Evolutionary conservation across 2,888 invertebrate species (phyloP), one percentile per base, ranked within the genome.

Genomic region (Drosophila cracens): DNA sequence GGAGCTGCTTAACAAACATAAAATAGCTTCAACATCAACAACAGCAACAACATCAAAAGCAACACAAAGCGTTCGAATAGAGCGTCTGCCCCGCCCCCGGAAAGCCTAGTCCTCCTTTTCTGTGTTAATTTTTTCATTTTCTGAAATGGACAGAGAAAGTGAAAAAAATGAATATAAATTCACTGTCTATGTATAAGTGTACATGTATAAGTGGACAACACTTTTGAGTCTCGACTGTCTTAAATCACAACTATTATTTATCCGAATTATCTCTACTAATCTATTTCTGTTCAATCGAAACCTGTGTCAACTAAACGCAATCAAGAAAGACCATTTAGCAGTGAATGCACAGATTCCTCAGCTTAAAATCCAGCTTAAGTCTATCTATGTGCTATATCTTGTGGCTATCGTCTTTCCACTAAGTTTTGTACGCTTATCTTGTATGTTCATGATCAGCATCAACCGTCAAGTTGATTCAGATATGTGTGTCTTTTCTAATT

Each of bases 111-210:
- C 31, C 31, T 10, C 31, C 4, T 25, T 25, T 16, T 1, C 49
- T 21, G 13, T 2, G 43, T 43, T 6, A 0, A 2, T 40, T 40
- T 33, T 40, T 48, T 62, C 33, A 51, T 34, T 61, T 46, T 75
- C 81, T 76, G 58, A 79, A 64, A 72, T 76, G 79, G 76, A 64
- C 76, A 74, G 57, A 60, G 77, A 81, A 86, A 75, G 74, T 83
- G 79, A 83, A 77, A 81, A 70, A 86, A 83, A 83, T 86, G 83
- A 86, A 86, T 83, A n/a, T n/a, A n/a, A n/a, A n/a, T 83, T 78
- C 66, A 78, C 74, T 75, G 68, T 70, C 59, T 48, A 48, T 21
- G 36, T 5, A 11, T 18, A 31, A 13, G 31, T 29, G 33, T 4
- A 38, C 25, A 25, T 51, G 16, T 25, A 49, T 54, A 61, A 65